Evolutionary conservation across 2,113 vertebrate species (phyloP), one percentile per base, ranked within the genome.

Genomic region (Cyprinodon brontotheroides): DNA sequence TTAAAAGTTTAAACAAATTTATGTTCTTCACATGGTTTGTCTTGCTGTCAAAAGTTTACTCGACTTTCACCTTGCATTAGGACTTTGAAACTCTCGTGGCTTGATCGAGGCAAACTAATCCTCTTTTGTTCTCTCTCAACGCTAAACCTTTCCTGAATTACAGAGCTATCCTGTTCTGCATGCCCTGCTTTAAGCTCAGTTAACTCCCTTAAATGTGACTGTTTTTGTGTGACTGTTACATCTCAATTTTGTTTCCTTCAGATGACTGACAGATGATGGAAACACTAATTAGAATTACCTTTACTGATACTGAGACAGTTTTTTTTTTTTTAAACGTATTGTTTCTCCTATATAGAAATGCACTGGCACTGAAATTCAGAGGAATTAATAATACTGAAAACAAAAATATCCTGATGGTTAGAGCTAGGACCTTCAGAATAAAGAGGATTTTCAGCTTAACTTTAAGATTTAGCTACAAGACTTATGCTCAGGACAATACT

Each of bases 401-500:
- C 89, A 94, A 94, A 91, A 94, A 92, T 93, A 94, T 93, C 93
- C 92, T 89, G 76, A 87, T 37, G 91, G 93, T 94, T 93, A 93
- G 82, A 89, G 90, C 80, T 41, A 77, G 86, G 90, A 88, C 88
- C 90, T 90, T 91, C 89, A 83, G 83, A 89, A 89, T 88, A 94
- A 94, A 94, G 93, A 93, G 94, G 94, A 94, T 95, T 95, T 95
- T 84, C 78, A 93, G 94, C 91, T 95, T 94, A 94, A 93, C 91
- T 93, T 94, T 86, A 94, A 94, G 94, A 94, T 94, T 93, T 92
- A 81, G 89, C 89, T 90, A 91, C 92, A 91, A 90, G 93, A 93
- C 93, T 93, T 93, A 88, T 91, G 90, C 86, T 93, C 82, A 90
- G 88, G 91, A 92, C 89, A 86, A 88, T 86, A 87, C 82, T 89